Evolutionary conservation across 2,797 vertebrate genomes (phyloP).

Genomic region (Garrulus glandarius): DNA sequence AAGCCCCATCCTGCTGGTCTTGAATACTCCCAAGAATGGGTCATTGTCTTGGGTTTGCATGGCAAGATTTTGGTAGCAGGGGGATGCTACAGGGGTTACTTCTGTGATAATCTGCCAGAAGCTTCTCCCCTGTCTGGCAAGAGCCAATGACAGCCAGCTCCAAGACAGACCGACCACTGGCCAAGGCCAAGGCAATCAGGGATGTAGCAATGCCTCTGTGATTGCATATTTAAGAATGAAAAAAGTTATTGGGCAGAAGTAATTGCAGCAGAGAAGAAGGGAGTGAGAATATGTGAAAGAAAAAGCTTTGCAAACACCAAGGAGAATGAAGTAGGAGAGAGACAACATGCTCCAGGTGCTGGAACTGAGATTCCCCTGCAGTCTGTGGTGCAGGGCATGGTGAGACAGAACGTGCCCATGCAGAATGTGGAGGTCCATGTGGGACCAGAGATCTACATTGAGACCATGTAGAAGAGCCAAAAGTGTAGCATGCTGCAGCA

Average conservation of each 20-base stretch:
- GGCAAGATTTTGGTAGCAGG: neutral
- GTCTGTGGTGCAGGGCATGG: neutral
- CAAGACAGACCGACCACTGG: neutral
- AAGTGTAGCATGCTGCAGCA: neutral
- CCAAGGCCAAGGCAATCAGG: neutral
- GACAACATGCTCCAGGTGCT: rapidly evolving
- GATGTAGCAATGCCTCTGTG: neutral
- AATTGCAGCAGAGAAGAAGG: neutral
- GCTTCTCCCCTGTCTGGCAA: neutral
- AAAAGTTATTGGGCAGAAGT: neutral
- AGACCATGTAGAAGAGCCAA: neutral
- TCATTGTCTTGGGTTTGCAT: neutral
- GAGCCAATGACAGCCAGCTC: rapidly evolving
- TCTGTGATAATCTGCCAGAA: neutral
- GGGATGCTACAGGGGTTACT: rapidly evolving
- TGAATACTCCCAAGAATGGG: neutral
- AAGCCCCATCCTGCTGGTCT: neutral
- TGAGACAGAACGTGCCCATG: neutral
- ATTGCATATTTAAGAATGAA: neutral
- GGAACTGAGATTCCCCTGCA: neutral
- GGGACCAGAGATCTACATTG: neutral
- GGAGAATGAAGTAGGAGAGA: neutral
- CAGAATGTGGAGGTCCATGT: too few relatives aligned
- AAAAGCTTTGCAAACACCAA: neutral
- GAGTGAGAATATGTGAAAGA: neutral